These are phyloP conservation scores for Furcula furcula DNA, from an alignment of 2,888 invertebrate species.

Conservation along the genomic window DNA sequence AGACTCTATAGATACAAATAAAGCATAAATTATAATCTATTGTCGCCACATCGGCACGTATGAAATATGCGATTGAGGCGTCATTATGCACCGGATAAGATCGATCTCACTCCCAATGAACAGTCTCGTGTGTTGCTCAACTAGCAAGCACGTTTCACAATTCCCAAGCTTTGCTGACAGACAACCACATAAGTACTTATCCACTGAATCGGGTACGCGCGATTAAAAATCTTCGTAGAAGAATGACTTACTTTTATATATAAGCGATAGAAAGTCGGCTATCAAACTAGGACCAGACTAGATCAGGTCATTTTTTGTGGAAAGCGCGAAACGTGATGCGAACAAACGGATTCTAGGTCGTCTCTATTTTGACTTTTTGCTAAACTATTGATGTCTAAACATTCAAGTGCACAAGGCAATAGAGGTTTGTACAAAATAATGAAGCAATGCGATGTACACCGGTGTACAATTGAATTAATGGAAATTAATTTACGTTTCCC, in stretches of 20 bases:
- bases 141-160: constrained; percentile 43
- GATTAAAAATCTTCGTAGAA: constrained; percentile 14
- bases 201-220: constrained; percentile 20
- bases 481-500: constrained; percentile 58
- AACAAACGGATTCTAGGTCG: constrained; percentile 37
- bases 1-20: too few relatives aligned
- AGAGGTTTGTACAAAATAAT: constrained; percentile 16
- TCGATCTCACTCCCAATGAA: constrained; percentile 63
- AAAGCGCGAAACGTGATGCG: constrained; percentile 47
- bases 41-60: constrained; percentile 32
- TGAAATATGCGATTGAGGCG: constrained; percentile 48
- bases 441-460: constrained; percentile 23
- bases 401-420: constrained; percentile 3
- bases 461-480: too few relatives aligned
- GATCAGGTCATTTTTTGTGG: constrained; percentile 57
- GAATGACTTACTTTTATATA: neutral
- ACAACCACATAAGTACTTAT: constrained; percentile 19
- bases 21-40: constrained; percentile 23
- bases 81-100: constrained; percentile 52
- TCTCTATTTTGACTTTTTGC: constrained; percentile 7
- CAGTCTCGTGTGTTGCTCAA: constrained; percentile 64
- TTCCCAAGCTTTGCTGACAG: constrained; percentile 34
- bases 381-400: neutral
- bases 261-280: constrained; percentile 43
- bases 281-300: constrained; percentile 38